These are phyloP conservation scores for Amphipyra tragopoginis DNA, from an alignment of 2,888 invertebrate genomes.

Conservation along the genomic window DNA sequence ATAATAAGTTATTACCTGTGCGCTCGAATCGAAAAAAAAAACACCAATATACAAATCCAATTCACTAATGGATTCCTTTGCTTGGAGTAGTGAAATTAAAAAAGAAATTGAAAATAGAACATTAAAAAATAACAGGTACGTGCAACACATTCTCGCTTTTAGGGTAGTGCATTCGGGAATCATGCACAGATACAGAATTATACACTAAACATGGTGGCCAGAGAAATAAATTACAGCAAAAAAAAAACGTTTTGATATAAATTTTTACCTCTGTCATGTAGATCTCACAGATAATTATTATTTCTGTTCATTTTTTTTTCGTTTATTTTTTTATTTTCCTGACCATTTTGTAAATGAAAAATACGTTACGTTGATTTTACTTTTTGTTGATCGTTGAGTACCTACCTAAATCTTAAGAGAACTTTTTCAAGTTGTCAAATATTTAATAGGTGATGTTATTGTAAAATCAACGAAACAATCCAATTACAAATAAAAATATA, in stretches of 20 bases:
- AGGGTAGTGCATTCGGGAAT: conserved; percentile 87
- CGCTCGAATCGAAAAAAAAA: conserved; percentile 61
- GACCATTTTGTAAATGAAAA: conserved; percentile 44
- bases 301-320: not conserved
- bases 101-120: conserved; percentile 73
- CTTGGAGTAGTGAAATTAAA: conserved; percentile 74
- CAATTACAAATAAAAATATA: conserved; percentile 58
- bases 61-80: conserved; percentile 84
- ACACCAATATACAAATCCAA: conserved; percentile 78
- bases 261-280: too few relatives aligned
- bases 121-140: conserved; percentile 78
- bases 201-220: conserved; percentile 64
- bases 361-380: conserved; percentile 27
- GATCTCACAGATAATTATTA: too few relatives aligned
- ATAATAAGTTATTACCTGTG: conserved; percentile 54
- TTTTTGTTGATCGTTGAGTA: not conserved
- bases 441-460: not conserved
- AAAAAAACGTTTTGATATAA: too few relatives aligned
- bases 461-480: conserved; percentile 50
- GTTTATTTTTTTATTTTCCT: conserved; percentile 39
- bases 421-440: not conserved
- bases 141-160: conserved; percentile 86
- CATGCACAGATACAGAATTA: conserved; percentile 84
- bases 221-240: conserved; percentile 59
- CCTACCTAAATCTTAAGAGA: not conserved